Evolutionary conservation across 2,888 invertebrate species (phyloP).

Genomic region (Noctua janthe): DNA sequence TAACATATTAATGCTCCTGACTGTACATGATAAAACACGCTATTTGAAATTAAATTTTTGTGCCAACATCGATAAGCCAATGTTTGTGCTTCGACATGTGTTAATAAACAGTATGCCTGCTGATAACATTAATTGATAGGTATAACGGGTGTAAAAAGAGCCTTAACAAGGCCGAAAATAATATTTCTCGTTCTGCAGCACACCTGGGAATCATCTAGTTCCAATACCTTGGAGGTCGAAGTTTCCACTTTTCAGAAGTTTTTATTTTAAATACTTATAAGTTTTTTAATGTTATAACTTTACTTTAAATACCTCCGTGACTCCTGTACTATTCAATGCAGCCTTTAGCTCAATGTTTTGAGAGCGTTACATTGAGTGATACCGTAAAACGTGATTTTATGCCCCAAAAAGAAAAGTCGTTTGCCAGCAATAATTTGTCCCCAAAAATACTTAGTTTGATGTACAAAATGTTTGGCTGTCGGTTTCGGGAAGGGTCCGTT

Average conservation of each 20-base stretch:
- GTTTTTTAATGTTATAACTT: too few relatives aligned
- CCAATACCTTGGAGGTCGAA: background rate
- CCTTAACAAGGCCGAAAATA: background rate
- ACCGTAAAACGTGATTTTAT: too few relatives aligned
- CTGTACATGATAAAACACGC: conserved; percentile 16
- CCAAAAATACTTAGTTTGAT: too few relatives aligned
- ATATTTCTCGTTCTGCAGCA: background rate
- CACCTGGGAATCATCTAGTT: background rate
- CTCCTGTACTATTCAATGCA: too few relatives aligned
- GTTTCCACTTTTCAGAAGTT: background rate
- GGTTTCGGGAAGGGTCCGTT: too few relatives aligned
- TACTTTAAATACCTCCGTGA: too few relatives aligned
- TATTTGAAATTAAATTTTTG: conserved; percentile 22
- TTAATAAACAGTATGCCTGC: background rate
- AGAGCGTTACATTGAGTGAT: too few relatives aligned
- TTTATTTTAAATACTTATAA: too few relatives aligned
- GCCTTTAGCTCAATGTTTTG: too few relatives aligned
- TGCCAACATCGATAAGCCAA: conserved; percentile 1
- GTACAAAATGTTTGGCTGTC: too few relatives aligned
- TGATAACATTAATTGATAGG: background rate
- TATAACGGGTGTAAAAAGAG: background rate
- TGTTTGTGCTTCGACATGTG: conserved; percentile 10
- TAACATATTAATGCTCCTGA: background rate
- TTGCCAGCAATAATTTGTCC: background rate
- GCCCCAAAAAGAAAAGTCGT: background rate